phyloP scores from a whole-genome alignment of 2,888 invertebrate species.

The Lepetodrilus schrolli region DNA sequence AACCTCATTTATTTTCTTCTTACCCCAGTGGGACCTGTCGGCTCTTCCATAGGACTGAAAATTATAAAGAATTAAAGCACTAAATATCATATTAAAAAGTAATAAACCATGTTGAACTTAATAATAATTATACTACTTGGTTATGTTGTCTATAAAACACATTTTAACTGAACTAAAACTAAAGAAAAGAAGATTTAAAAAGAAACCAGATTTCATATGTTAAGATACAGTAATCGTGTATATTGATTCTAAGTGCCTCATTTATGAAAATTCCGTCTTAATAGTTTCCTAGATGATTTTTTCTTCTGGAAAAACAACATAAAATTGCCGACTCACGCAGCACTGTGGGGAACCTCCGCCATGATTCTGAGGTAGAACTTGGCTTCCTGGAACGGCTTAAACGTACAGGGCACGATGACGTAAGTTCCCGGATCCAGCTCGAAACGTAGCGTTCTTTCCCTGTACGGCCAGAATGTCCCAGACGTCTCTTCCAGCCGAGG shows the following conservation, averaged over 20 bases:
- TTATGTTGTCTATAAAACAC: not conserved
- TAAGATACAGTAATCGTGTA: too few species aligned
- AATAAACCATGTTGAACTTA: too few species aligned
- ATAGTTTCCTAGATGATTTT: too few species aligned
- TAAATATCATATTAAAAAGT: not conserved
- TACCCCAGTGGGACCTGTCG: constrained; percentile 32
- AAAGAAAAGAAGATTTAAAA: too few species aligned
- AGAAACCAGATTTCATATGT: too few species aligned
- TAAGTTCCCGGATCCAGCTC: constrained; percentile 93
- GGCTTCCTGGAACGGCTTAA: constrained; percentile 95
- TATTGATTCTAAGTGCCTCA: too few species aligned
- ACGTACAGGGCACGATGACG: constrained; percentile 95
- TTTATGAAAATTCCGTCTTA: too few species aligned
- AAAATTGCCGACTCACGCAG: constrained; percentile 62
- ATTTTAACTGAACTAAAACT: too few species aligned
- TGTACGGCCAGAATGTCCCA: constrained; percentile 78
- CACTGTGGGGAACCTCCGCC: constrained; percentile 81
- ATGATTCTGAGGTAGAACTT: constrained; percentile 95
- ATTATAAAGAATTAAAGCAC: not conserved
- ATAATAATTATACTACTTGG: not conserved
- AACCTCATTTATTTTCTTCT: too few species aligned
- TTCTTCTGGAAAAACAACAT: too few species aligned
- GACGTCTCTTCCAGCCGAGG: constrained; percentile 52
- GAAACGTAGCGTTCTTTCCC: constrained; percentile 93
- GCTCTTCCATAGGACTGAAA: constrained; percentile 33